Base-by-base conservation (phyloP, 2,797 vertebrate species). In the Tapera naevia region DNA sequence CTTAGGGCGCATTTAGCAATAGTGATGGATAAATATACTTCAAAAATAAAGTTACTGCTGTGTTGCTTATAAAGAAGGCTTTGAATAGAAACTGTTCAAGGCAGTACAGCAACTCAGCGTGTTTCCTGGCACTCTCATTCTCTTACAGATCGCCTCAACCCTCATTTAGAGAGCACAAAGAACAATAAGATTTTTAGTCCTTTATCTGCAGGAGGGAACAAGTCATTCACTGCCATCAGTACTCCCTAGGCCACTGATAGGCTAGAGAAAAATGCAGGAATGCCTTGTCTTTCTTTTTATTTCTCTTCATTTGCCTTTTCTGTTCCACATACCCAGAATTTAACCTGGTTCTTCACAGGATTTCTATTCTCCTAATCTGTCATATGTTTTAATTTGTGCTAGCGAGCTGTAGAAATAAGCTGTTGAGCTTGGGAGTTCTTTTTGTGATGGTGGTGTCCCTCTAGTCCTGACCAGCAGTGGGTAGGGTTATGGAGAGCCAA, bases 1-100 rank as follows among this genome's bases (percentile, higher is more conserved):
- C 91, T 94, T 81, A 50, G 89, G 82, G 66, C 89, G 67, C 35
- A 4, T 94, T 94, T 94, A 89, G 86, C 79, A 86, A 50, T 58
- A 73, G 80, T 25, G n/a, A 60, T 87, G 90, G 82, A 80, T 94
- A 96, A 94, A 96, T 78, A 80, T 41, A 30, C 91, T 87, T 93
- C 57, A 81, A 78, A 81, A 94, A 80, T 93, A 3, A 72, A 88
- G 70, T 84, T 80, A 57, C 81, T 90, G 79, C 89, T 85, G 35
- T 2, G 15, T 81, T 48, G 65, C 41, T 89, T 80, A 30, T 80
- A 93, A 97, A 93, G 45, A 87, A 88, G 78, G 51, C 58, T 93
- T 95, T 94, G 92, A 85, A 76, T 46, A 54, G 61, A 84, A 72
- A 51, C 12, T 33, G 37, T 81, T 86, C 72, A 86, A 80, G 83